Percentiles rank a stretch among this genome's conserved stretches.
Conservation (phyloP, 1,140 invertebrate species). For the Belonocnema kinseyi region DNA sequence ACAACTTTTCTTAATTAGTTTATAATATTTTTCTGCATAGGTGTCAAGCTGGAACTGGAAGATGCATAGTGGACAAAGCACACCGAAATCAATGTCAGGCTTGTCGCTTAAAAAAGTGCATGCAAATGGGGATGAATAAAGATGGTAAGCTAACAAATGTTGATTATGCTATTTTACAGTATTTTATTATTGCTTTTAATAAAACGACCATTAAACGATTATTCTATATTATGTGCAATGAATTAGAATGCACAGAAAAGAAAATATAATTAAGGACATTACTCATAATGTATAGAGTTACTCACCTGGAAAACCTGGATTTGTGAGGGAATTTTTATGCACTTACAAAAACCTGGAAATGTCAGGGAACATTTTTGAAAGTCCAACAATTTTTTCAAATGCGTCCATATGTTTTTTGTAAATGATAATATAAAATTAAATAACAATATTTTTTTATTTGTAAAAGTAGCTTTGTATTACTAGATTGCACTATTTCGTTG, state of each 20-base stretch:
- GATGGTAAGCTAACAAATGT: conserved; percentile 87
- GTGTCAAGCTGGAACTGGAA: conserved; percentile 96
- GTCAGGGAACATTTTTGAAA: too few relatives aligned
- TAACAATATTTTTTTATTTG: too few relatives aligned
- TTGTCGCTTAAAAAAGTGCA: conserved; percentile 97
- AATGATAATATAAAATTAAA: too few relatives aligned
- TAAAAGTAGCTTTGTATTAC: too few relatives aligned
- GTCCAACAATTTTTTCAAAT: too few relatives aligned
- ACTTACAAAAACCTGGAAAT: too few relatives aligned
- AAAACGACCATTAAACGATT: neutral
- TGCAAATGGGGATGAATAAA: conserved; percentile 99
- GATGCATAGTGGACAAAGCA: conserved; percentile 98
- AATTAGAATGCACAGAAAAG: neutral
- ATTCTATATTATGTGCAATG: neutral
- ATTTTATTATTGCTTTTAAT: neutral
- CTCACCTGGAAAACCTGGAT: too few relatives aligned
- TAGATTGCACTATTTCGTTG: too few relatives aligned
- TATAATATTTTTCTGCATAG: conserved; percentile 73
- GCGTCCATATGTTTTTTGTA: too few relatives aligned
- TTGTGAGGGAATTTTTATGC: too few relatives aligned
- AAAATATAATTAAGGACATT: too few relatives aligned
- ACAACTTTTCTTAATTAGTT: neutral
- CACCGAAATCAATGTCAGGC: conserved; percentile 99
- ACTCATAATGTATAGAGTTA: too few relatives aligned
- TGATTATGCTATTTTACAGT: neutral